A percentile compares a stretch with the other conserved stretches of the same genome.
Evolutionary conservation across 2,888 invertebrate genomes (phyloP).

Genomic region (Lathronympha strigana): DNA sequence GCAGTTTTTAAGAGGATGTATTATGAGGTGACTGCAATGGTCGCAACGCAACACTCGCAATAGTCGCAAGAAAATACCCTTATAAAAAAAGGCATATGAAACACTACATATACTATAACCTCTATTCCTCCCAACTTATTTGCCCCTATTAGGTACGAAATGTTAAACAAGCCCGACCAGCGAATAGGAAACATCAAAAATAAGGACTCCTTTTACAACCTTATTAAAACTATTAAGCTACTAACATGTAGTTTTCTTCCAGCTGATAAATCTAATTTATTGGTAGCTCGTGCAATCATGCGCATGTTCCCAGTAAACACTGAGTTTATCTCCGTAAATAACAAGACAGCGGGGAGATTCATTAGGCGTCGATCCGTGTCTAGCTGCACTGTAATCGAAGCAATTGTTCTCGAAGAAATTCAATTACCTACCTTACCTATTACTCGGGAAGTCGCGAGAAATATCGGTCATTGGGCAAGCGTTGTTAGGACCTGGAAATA

Average conservation of each 20-base stretch:
- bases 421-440: slow-evolving; percentile 74
- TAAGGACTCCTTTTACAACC: background rate
- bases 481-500: slow-evolving; percentile 76
- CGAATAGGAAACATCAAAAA: background rate
- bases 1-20: too few relatives aligned
- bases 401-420: slow-evolving; percentile 82
- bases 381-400: slow-evolving; percentile 78
- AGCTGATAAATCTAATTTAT: slow-evolving; percentile 77
- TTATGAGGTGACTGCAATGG: too few relatives aligned
- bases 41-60: too few relatives aligned
- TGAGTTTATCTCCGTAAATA: slow-evolving; percentile 81
- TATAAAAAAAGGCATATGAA: too few relatives aligned
- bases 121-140: too few relatives aligned
- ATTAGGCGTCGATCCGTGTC: slow-evolving; percentile 82
- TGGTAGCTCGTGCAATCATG: slow-evolving; percentile 81
- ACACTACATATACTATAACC: too few relatives aligned
- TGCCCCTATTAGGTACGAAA: too few relatives aligned
- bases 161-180: background rate
- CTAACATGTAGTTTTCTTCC: slow-evolving; percentile 51
- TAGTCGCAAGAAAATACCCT: too few relatives aligned
- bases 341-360: slow-evolving; percentile 81
- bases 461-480: slow-evolving; percentile 73
- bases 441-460: slow-evolving; percentile 62
- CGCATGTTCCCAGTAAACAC: slow-evolving; percentile 80
- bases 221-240: slow-evolving; percentile 44